These are phyloP conservation scores for Conger conger DNA, from an alignment of 2,113 vertebrate species.

Conservation along the genomic window DNA sequence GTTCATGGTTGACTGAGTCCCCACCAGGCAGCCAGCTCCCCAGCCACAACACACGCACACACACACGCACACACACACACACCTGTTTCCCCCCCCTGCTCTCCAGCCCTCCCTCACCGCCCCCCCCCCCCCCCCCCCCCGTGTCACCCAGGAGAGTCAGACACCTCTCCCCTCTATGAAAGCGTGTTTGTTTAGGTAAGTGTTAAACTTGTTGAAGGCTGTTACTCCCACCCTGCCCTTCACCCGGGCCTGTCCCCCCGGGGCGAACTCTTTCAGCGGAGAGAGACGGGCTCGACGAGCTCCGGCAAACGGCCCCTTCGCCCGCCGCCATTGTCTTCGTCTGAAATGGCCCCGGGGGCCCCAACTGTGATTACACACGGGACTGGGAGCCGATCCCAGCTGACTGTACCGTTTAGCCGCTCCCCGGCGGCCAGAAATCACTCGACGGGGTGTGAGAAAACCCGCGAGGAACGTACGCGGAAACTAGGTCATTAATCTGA, in stretches of 20 bases:
- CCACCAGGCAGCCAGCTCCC: not conserved
- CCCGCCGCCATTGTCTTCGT: not conserved
- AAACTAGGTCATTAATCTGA: not conserved
- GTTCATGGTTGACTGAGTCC: constrained; percentile 3
- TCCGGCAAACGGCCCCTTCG: not conserved
- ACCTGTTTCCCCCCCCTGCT: not conserved
- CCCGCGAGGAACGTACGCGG: not conserved
- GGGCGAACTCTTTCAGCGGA: not conserved
- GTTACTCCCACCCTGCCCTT: not conserved
- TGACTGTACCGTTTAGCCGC: not conserved
- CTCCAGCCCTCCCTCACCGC: not conserved
- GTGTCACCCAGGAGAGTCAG: not conserved
- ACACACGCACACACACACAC: constrained; percentile 14
- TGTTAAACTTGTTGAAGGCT: constrained; percentile 17
- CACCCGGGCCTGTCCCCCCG: not conserved
- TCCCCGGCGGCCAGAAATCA: not conserved
- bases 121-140: not conserved
- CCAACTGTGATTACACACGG: not conserved
- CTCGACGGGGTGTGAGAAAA: not conserved
- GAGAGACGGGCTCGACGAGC: constrained; percentile 10
- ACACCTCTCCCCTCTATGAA: not conserved
- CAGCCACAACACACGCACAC: constrained; percentile 3
- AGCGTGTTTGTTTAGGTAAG: constrained; percentile 6
- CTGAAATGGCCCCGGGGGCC: not conserved
- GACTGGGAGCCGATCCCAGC: not conserved